Percentiles rank a stretch among this genome's conserved stretches.
phyloP scores from a whole-genome alignment of 2,113 vertebrate species.

The Peromyscus californicus region DNA sequence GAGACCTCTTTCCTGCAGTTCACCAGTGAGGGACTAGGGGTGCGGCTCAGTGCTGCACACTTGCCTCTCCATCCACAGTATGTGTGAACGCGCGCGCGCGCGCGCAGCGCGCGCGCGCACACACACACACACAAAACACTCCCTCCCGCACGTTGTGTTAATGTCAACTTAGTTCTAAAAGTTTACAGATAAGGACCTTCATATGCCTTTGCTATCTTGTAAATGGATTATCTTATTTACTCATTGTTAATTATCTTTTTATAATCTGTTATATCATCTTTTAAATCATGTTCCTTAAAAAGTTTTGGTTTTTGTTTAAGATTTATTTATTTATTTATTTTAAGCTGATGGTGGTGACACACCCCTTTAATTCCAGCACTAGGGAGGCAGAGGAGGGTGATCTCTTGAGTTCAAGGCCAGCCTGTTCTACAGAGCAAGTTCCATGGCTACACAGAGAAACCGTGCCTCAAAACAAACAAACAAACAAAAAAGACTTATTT shows the following conservation, averaged over 20 bases:
- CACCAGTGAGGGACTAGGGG: no score
- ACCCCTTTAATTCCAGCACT: background rate
- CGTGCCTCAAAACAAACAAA: background rate
- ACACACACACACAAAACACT: background rate
- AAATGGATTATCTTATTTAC: background rate
- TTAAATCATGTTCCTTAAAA: background rate
- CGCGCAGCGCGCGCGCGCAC: background rate
- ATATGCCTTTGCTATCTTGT: background rate
- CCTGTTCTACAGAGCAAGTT: background rate
- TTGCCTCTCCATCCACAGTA: background rate
- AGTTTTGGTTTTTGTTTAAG: background rate
- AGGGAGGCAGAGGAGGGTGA: background rate
- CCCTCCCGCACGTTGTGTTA: background rate
- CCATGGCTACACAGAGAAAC: background rate
- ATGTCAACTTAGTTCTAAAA: background rate
- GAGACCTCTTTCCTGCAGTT: background rate
- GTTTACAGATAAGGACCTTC: background rate
- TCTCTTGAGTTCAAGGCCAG: background rate
- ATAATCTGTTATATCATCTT: background rate
- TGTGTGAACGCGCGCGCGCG: fast-evolving
- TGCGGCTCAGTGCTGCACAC: background rate
- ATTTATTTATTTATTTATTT: background rate
- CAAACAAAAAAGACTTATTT: background rate
- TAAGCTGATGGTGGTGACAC: background rate
- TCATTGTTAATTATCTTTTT: background rate